Evolutionary conservation across 2,113 vertebrate species (phyloP), one percentile per base, ranked within the genome.

Genomic region (Chlorodrepanis virens): DNA sequence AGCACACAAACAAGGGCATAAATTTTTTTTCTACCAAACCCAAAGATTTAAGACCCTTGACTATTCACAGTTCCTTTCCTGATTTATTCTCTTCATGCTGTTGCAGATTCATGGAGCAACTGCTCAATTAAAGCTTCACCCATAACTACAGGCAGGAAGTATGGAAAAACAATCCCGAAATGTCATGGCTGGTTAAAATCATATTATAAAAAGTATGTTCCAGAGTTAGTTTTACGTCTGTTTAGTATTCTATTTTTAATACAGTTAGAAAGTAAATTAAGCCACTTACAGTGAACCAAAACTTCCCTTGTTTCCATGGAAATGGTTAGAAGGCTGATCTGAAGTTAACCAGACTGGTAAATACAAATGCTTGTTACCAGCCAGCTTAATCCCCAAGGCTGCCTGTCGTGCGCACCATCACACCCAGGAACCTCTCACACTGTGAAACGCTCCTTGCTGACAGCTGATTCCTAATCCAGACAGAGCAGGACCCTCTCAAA

Each of bases 221-320:
- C 65, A 95, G 74, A 70, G 52, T 65, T 83, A 95, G 29, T 71
- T 86, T 74, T 78, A 21, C 42, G 7, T 88, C 76, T 56, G 65
- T 27, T 96, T 88, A 92, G 79, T 79, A 96, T 78, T 76, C 87
- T 83, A 87, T 83, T 93, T 88, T 42, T 50, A 96, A 63, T 72
- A 71, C 44, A 94, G 76, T 64, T 94, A 88, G 83, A 98, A 97
- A 97, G 47, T 91, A 98, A 98, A 97, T 93, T 81, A 97, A 97
- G 87, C 44, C 95, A 99, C 99, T 99, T 98, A 99, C 99, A 98
- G 90, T 98, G 97, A 96, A 98, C 95, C 93, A 98, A 98, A 98
- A 98, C 94, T 98, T 98, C 98, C 69, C 97, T 98, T 81, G 98
- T 98, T 97, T 98, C 98, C 98, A 98, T 98, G 91, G 96, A 98